Conservation (phyloP, 2,113 vertebrate genomes). For the Actenoides lindsayi region DNA sequence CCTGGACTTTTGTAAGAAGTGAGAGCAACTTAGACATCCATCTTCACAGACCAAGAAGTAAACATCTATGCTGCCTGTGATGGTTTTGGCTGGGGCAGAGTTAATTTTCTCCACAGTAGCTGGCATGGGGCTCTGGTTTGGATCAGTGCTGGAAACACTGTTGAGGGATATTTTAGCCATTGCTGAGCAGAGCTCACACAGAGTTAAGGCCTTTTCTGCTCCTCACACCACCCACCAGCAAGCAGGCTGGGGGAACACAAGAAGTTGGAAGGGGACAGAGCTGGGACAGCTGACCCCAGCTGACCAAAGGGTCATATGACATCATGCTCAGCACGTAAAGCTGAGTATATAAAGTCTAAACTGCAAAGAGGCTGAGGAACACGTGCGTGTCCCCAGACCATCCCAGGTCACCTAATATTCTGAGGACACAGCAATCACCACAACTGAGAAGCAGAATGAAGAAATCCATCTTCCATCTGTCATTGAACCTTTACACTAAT, state of each 20-base stretch:
- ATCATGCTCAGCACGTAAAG: neutral
- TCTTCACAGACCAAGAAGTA: neutral
- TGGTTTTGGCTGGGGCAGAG: no score
- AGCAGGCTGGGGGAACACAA: no score
- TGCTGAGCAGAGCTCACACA: no score
- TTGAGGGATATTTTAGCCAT: no score
- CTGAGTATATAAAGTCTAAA: neutral
- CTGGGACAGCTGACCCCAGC: no score
- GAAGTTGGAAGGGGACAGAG: no score
- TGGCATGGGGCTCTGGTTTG: no score
- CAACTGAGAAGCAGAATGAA: neutral
- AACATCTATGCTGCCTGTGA: neutral
- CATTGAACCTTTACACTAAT: neutral
- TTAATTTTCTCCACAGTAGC: no score
- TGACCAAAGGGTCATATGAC: neutral
- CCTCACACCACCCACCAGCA: no score
- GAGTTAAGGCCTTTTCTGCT: no score
- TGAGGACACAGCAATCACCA: neutral
- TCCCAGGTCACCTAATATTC: neutral
- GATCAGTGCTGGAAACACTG: no score
- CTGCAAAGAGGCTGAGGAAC: neutral
- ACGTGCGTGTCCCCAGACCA: neutral
- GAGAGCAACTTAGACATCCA: neutral
- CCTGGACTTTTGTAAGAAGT: neutral
- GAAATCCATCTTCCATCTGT: neutral